Evolutionary conservation across 2,888 invertebrate genomes (phyloP).

Genomic region (Herminia tarsipennalis): DNA sequence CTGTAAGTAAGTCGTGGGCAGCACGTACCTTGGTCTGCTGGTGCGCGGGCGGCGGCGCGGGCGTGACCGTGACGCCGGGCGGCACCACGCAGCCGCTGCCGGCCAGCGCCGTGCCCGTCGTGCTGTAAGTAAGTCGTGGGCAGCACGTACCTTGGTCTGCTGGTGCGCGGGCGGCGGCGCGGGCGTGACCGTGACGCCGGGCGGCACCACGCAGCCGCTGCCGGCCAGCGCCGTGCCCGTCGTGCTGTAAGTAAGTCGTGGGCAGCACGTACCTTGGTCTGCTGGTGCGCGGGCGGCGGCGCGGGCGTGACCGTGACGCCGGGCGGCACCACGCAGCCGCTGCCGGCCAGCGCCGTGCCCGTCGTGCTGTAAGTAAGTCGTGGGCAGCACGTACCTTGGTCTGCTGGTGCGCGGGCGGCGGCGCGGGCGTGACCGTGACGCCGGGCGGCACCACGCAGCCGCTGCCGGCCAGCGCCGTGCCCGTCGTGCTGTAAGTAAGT

Average conservation of each 20-base stretch:
- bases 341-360: constrained; percentile 73
- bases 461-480: constrained; percentile 73
- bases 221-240: constrained; percentile 72
- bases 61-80: constrained; percentile 81
- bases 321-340: constrained; percentile 80
- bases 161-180: constrained; percentile 82
- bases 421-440: constrained; percentile 82
- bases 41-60: constrained; percentile 81
- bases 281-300: constrained; percentile 81
- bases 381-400: constrained; percentile 70
- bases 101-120: constrained; percentile 68
- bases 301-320: constrained; percentile 82
- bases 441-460: constrained; percentile 82
- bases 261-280: constrained; percentile 69
- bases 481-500: constrained; percentile 51
- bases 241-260: too few relatives aligned
- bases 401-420: constrained; percentile 81
- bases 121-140: too few relatives aligned
- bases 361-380: constrained; percentile 47
- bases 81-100: constrained; percentile 80
- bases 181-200: constrained; percentile 81
- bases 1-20: too few relatives aligned
- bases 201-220: constrained; percentile 80
- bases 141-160: constrained; percentile 70
- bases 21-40: constrained; percentile 73